Evolutionary conservation across 2,113 vertebrate species (phyloP).

Genomic region (Lycaon pictus): DNA sequence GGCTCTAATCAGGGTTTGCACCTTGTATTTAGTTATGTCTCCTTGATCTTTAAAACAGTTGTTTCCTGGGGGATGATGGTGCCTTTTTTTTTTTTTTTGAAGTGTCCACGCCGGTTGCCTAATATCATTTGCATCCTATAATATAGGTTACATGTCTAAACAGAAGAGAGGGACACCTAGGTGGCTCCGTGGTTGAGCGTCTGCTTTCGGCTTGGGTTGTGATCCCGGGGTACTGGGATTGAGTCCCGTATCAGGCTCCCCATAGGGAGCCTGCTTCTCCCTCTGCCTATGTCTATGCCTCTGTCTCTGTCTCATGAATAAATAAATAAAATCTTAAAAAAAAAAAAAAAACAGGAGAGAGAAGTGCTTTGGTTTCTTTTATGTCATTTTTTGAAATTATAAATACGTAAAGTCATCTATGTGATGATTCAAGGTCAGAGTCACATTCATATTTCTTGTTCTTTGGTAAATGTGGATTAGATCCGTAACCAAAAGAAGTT

Average conservation of each 20-base stretch:
- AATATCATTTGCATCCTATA: slow-evolving; percentile 60
- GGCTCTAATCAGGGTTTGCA: not conserved
- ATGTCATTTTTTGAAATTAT: slow-evolving; percentile 33
- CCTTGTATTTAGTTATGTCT: not conserved
- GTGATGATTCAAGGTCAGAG: slow-evolving; percentile 63
- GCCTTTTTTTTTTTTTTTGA: not conserved
- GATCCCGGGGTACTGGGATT: too few species aligned
- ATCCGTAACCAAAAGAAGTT: slow-evolving; percentile 81
- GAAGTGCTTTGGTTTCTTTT: slow-evolving; percentile 12
- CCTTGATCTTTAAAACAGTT: not conserved
- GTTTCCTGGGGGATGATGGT: not conserved
- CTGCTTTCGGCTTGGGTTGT: too few species aligned
- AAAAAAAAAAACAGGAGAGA: not conserved
- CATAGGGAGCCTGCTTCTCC: too few species aligned
- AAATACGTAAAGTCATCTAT: slow-evolving; percentile 61
- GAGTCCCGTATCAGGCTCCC: too few species aligned
- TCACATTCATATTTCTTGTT: slow-evolving; percentile 39
- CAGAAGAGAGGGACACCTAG: not conserved
- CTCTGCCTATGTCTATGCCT: too few species aligned
- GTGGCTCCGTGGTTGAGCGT: too few species aligned
- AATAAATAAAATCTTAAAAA: too few species aligned
- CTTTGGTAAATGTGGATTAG: slow-evolving; percentile 78
- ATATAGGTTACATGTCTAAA: slow-evolving; percentile 49
- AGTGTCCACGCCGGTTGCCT: not conserved
- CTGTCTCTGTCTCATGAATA: too few species aligned